Percentiles rank a stretch among this genome's conserved stretches.
These are phyloP conservation scores for Drosophila sp. DNA, from an alignment of 1,140 invertebrate species.

Conservation along the genomic window DNA sequence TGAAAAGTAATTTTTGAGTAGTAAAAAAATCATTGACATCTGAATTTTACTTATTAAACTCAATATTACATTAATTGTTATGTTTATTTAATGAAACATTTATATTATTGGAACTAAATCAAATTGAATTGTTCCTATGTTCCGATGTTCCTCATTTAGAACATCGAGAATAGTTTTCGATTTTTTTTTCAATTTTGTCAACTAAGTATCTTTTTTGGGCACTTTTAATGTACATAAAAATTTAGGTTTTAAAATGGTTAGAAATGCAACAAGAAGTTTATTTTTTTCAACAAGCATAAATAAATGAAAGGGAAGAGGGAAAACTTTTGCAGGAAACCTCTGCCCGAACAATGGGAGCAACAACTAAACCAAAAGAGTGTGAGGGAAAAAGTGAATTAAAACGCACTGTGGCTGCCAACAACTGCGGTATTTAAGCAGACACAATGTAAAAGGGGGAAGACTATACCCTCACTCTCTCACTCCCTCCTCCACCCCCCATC, in stretches of 20 bases:
- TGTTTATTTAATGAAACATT: no score
- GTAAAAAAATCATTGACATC: no score
- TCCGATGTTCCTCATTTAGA: no score
- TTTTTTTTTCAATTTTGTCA: no score
- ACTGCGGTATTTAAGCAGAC: slow-evolving; percentile 61
- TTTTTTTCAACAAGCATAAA: slow-evolving; percentile 7
- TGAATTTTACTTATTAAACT: no score
- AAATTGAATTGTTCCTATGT: no score
- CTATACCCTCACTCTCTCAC: not conserved
- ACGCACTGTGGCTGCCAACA: slow-evolving; percentile 48
- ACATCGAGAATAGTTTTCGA: no score
- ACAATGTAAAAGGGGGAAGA: slow-evolving; percentile 38
- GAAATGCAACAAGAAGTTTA: slow-evolving; percentile 30
- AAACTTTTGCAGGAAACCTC: slow-evolving; percentile 1
- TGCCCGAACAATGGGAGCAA: slow-evolving; percentile 32
- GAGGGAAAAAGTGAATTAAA: slow-evolving; percentile 33
- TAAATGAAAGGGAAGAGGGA: slow-evolving; percentile 11
- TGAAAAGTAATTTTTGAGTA: no score
- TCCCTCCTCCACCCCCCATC: not conserved
- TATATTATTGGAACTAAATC: no score
- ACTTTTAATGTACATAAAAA: not conserved
- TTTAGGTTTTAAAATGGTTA: slow-evolving; percentile 14
- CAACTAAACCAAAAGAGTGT: slow-evolving; percentile 18
- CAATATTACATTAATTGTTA: no score
- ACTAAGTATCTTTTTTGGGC: no score